Evolutionary conservation across 2,888 invertebrate species (phyloP), one percentile per base, ranked within the genome.

Genomic region (Dastarcus helophoroides): DNA sequence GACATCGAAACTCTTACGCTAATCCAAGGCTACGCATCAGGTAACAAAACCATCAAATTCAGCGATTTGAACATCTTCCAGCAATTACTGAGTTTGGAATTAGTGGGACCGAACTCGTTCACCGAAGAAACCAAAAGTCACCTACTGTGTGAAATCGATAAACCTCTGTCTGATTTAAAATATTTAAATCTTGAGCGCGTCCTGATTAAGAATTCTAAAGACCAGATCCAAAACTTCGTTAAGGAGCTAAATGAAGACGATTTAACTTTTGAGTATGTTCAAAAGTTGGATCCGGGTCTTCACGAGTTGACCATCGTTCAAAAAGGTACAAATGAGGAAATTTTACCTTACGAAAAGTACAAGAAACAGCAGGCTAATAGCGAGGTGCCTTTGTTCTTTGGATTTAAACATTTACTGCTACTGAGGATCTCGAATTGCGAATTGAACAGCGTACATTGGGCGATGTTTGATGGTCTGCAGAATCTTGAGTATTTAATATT

Each of bases 381-480:
- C 13, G 44, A 56, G 8, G 44, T 54, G 41, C 48, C 64, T 35
- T 43, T 62, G 11, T 70, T 73, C 42, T 58, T 64, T 7, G 67
- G 65, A 5, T 61, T 71, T 29, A 55, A 60, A 29, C 62, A 62
- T 37, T 56, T 79, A 22, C 60, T 67, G 35, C 68, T 77, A 37
- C 50, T 79, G 26, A 62, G 76, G 40, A 68, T 78, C 19, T 67
- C 68, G 27, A 63, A 66, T 30, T 77, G 78, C 42, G 64, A 69
- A 36, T 50, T 79, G 26, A 68, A 68, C 38, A 69, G 72, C 46
- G 56, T 78, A 36, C 67, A 73, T 40, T 76, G 76, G 73, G 74
- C 77, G 50, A 73, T 78, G 70, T 76, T 79, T 50, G 71, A 76
- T 37, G 76, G 75, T 3, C 57, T 79, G 5, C 54, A 62, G 2